These are phyloP conservation scores for Oligia strigilis DNA, from an alignment of 2,888 invertebrate genomes.

Conservation along the genomic window DNA sequence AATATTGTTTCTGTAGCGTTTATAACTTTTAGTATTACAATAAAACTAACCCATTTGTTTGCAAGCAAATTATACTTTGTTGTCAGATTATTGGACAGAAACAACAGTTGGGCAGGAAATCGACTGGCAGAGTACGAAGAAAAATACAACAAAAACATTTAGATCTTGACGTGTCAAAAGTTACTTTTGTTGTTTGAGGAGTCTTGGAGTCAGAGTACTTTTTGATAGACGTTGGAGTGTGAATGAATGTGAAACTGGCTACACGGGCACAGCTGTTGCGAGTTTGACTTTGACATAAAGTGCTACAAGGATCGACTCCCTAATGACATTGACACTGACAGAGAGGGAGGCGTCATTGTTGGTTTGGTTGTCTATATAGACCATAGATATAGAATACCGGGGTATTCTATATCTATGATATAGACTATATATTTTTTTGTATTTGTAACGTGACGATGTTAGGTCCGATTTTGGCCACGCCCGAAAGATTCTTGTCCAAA, in stretches of 20 bases:
- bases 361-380: no score
- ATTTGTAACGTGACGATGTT: no score
- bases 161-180: neutral
- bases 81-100: constrained; percentile 8
- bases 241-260: no score
- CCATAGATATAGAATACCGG: no score
- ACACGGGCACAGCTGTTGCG: no score
- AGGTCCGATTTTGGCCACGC: neutral
- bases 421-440: no score
- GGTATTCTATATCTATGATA: no score
- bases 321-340: neutral
- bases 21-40: neutral
- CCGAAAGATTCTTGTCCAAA: neutral
- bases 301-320: neutral
- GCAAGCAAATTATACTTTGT: constrained; percentile 27
- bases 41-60: constrained; percentile 38
- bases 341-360: no score
- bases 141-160: constrained; percentile 25
- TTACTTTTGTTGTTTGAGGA: neutral
- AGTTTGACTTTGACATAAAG: neutral
- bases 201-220: no score
- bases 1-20: neutral
- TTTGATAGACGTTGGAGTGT: no score
- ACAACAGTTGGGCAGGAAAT: neutral
- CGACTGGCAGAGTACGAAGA: constrained; percentile 13